phyloP scores from a whole-genome alignment of 1,140 invertebrate species.

The Drosophila kohkoa region DNA sequence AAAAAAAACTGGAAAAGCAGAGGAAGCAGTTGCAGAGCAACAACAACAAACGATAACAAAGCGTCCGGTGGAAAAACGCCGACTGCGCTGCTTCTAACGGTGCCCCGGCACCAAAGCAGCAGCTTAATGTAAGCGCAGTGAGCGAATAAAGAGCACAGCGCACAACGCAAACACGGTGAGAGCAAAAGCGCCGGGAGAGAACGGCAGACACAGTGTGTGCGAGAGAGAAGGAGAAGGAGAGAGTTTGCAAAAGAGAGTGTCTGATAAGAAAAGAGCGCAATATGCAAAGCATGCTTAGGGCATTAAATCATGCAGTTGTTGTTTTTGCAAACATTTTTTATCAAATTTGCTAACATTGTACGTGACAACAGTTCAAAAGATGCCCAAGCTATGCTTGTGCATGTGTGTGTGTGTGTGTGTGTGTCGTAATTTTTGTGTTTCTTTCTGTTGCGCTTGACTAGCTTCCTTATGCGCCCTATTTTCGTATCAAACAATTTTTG shows the following conservation, averaged over 20 bases:
- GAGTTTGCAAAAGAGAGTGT: background rate
- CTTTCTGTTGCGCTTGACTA: conserved; percentile 10
- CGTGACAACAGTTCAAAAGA: background rate
- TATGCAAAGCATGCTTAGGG: background rate
- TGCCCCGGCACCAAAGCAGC: conserved; percentile 10
- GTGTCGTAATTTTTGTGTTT: conserved; percentile 3
- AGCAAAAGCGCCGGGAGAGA: conserved; percentile 3
- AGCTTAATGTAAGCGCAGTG: conserved; percentile 23
- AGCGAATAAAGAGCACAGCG: conserved; percentile 5
- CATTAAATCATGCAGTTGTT: background rate
- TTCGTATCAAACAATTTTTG: conserved; percentile 41
- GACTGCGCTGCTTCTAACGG: conserved; percentile 48
- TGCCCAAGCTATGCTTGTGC: background rate
- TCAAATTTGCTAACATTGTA: conserved; percentile 4
- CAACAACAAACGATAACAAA: conserved; percentile 30
- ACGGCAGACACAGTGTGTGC: background rate
- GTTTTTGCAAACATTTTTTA: conserved; percentile 6
- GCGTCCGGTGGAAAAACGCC: conserved; percentile 32
- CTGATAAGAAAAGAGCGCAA: conserved; percentile 22
- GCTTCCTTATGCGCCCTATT: conserved; percentile 30
- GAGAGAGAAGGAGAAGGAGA: too few species aligned
- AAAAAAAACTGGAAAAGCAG: background rate
- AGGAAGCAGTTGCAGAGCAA: background rate
- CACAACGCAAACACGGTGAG: background rate
- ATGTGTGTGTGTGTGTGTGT: conserved; percentile 1